Evolutionary conservation across 2,888 invertebrate species (phyloP), one percentile per base, ranked within the genome.

Genomic region (Drosophila pseudotakahashii): DNA sequence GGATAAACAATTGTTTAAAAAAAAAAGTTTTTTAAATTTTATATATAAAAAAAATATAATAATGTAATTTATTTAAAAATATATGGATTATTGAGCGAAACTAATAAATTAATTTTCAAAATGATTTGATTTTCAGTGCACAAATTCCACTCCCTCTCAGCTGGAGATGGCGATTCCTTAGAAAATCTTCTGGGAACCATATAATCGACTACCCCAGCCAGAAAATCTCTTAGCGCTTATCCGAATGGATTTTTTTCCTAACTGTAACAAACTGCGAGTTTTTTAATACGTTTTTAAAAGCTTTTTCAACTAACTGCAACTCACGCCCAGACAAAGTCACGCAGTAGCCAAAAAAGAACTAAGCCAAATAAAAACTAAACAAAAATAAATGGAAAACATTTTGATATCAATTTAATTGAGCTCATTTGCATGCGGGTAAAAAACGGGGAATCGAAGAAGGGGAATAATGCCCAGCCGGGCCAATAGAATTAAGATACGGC

Each of bases 401-500:
- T 81, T 73, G 74, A 74, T 82, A 82, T 77, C 69, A 74, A 75
- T 66, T 82, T 80, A 86, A 82, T 82, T 70, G 82, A 77, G 58
- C 75, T 84, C 81, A 82, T 81, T 81, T 81, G 79, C 87, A 81
- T 81, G 55, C 19, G 45, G n/a, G 26, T 9, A 42, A 7, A 7
- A 19, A 1, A 26, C 26, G 11, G 41, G 57, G 51, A 50, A 51
- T 32, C 42, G 41, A 57, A 50, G 54, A 48, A 10, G 6, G 14
- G 47, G 30, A 64, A 69, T 70, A 64, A 69, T 70, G 69, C 75
- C 30, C 30, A 32, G 47, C 32, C 47, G 47, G 82, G 75, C 75
- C 81, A 83, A 78, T 80, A 82, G 88, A 88, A 79, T 79, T 79
- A 82, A 85, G 75, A 62, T 75, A 75, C 75, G 71, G 70, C 72